These are phyloP conservation scores for Aphelenchoides fujianensis DNA, from an alignment of 1,140 invertebrate genomes.

Conservation along the genomic window DNA sequence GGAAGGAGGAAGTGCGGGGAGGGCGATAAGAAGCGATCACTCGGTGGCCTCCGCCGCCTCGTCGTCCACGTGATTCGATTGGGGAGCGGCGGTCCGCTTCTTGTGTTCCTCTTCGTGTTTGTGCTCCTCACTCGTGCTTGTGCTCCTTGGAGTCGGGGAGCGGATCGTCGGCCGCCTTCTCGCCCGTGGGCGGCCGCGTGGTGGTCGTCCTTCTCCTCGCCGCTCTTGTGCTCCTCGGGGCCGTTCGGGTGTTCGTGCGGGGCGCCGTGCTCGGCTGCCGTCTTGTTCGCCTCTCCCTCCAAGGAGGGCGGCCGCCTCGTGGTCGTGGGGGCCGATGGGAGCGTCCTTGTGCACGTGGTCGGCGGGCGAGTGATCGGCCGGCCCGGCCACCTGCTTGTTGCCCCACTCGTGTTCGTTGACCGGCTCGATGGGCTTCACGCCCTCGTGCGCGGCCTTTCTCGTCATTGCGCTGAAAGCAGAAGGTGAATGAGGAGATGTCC, in stretches of 20 bases:
- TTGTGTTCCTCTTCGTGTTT: background rate
- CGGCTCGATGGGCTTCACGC: background rate
- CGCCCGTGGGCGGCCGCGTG: background rate
- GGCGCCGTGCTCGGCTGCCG: no score
- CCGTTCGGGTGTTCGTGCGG: background rate
- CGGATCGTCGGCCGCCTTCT: background rate
- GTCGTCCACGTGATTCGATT: constrained; percentile 7
- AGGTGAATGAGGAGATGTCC: background rate
- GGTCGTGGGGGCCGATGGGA: no score
- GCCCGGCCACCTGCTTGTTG: background rate
- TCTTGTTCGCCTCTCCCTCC: background rate
- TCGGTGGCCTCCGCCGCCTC: constrained; percentile 17
- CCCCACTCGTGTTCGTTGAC: background rate
- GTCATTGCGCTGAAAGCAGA: background rate
- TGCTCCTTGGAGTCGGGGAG: background rate
- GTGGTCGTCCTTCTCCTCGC: background rate
- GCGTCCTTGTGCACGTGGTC: background rate
- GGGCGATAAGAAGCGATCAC: no score
- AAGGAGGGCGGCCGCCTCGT: no score
- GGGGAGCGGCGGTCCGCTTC: background rate
- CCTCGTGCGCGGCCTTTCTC: background rate
- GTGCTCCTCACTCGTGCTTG: background rate
- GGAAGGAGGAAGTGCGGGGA: no score
- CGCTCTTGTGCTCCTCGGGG: background rate
- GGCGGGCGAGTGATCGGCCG: background rate